Percentiles rank a stretch among this genome's conserved stretches.
Conservation (phyloP, 1,140 invertebrate genomes). For the Cepaea nemoralis region DNA sequence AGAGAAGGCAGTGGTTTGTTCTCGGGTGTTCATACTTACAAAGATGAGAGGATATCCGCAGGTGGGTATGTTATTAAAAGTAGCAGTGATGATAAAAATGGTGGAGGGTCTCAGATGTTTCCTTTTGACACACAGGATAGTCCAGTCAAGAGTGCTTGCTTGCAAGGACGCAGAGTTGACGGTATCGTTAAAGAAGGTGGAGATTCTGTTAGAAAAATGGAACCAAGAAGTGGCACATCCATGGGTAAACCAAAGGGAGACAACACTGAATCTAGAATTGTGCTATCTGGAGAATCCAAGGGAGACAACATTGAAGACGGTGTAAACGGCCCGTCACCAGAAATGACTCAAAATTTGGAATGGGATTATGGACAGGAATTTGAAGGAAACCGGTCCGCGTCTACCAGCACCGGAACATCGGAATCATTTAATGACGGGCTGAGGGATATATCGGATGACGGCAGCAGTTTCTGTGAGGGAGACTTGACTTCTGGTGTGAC, state of each 20-base stretch:
- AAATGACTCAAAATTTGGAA: conserved; percentile 41
- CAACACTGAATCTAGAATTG: neutral
- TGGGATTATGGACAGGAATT: conserved; percentile 45
- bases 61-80: conserved; percentile 12
- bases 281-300: neutral
- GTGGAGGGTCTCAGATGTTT: neutral
- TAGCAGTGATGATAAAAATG: conserved; percentile 6
- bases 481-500: neutral
- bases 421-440: conserved; percentile 40
- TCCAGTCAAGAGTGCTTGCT: too few species aligned
- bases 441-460: neutral
- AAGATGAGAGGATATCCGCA: neutral
- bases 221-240: too few species aligned
- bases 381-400: conserved; percentile 36
- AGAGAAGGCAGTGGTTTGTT: neutral
- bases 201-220: too few species aligned
- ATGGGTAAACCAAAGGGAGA: too few species aligned
- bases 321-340: conserved; percentile 35
- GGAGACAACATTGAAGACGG: conserved; percentile 34
- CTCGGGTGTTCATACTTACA: neutral
- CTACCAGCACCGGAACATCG: conserved; percentile 36
- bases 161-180: too few species aligned
- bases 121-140: too few species aligned
- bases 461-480: too few species aligned
- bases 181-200: too few species aligned